phyloP scores from a whole-genome alignment of 2,797 vertebrate genomes.

The Coilia nasus region DNA sequence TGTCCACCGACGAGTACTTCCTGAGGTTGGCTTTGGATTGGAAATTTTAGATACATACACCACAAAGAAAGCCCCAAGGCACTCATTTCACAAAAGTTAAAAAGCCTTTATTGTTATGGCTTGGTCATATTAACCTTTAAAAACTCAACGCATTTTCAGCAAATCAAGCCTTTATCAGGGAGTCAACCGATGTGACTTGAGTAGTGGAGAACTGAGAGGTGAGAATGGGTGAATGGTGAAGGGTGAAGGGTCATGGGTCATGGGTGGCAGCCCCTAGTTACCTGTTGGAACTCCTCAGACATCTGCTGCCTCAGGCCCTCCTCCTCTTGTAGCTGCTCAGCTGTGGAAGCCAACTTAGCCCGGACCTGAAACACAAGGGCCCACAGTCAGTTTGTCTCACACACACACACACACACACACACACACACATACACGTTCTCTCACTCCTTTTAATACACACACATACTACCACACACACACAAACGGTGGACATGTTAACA shows the following conservation, averaged over 20 bases:
- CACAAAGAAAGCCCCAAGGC: no score
- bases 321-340: conserved; percentile 75
- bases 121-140: no score
- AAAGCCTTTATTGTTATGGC: no score
- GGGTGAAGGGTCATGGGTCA: background rate
- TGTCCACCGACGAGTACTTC: no score
- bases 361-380: conserved; percentile 71
- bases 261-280: conserved; percentile 49
- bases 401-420: background rate
- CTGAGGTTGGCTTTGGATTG: no score
- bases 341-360: conserved; percentile 75
- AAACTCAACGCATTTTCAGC: no score
- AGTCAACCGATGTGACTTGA: no score
- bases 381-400: background rate
- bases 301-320: conserved; percentile 77
- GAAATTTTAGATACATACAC: no score
- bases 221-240: background rate
- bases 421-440: conserved; percentile 46
- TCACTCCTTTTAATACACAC: conserved; percentile 29
- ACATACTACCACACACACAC: background rate
- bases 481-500: background rate
- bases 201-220: no score
- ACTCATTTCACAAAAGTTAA: no score
- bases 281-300: conserved; percentile 82
- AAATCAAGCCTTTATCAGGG: no score